Evolutionary conservation across 2,888 invertebrate species (phyloP).

Genomic region (Archips xylosteana): DNA sequence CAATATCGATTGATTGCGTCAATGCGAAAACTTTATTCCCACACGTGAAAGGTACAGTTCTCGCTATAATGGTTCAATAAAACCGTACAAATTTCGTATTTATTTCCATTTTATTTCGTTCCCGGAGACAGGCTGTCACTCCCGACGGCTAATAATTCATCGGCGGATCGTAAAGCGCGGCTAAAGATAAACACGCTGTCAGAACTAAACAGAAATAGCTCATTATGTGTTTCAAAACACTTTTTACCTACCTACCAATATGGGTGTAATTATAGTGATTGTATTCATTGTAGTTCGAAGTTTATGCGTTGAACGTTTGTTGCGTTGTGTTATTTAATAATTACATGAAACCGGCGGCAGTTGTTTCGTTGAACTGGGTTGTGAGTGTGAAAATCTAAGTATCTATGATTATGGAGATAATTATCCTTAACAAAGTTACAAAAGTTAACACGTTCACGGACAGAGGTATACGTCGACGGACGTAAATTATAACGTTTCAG

Average conservation of each 20-base stretch:
- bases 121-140: conserved; percentile 78
- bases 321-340: not conserved
- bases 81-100: conserved; percentile 51
- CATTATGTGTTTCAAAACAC: conserved; percentile 54
- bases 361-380: not conserved
- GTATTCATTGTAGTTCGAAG: not conserved
- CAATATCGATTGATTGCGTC: not conserved
- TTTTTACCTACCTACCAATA: conserved; percentile 44
- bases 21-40: not conserved
- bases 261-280: conserved; percentile 34
- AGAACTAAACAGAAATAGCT: conserved; percentile 66
- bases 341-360: not conserved
- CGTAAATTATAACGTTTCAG: too few relatives aligned
- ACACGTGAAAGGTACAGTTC: conserved; percentile 23
- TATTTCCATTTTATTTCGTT: conserved; percentile 66
- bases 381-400: too few relatives aligned
- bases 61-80: conserved; percentile 31
- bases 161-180: conserved; percentile 72
- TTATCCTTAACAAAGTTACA: too few relatives aligned
- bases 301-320: not conserved
- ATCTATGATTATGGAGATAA: too few relatives aligned
- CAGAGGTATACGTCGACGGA: too few relatives aligned
- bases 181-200: conserved; percentile 77
- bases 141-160: conserved; percentile 76
- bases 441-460: too few relatives aligned